These are phyloP conservation scores for Mastomys natalensis DNA, from an alignment of 2,113 vertebrate species.

Conservation along the genomic window DNA sequence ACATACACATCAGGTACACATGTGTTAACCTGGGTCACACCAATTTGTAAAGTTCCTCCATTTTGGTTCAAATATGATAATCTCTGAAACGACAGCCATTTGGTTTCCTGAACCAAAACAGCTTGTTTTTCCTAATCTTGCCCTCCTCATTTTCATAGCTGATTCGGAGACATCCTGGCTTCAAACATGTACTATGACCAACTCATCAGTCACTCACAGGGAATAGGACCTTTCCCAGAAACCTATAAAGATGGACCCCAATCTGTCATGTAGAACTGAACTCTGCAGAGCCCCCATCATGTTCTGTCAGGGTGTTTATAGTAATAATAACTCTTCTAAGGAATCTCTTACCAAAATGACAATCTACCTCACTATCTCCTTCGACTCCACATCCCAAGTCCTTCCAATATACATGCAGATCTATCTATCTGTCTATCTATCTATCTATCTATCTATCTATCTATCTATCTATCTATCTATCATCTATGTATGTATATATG, in stretches of 20 bases:
- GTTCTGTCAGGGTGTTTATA: background rate
- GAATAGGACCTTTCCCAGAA: background rate
- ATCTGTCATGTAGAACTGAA: background rate
- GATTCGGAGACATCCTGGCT: background rate
- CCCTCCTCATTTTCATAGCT: background rate
- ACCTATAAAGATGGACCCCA: background rate
- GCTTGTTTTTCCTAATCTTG: background rate
- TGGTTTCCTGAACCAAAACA: background rate
- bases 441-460: too few species aligned
- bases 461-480: too few species aligned
- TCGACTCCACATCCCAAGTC: background rate
- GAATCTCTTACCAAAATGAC: background rate
- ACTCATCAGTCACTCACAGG: too few species aligned
- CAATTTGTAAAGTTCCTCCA: too few species aligned
- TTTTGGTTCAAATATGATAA: background rate
- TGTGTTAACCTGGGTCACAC: background rate
- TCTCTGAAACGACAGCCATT: background rate
- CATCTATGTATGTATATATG: too few species aligned
- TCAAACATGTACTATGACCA: background rate
- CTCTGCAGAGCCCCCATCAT: background rate
- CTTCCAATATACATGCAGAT: background rate
- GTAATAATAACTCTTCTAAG: background rate
- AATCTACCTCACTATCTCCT: background rate
- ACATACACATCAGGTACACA: rapidly evolving
- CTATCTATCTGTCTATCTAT: too few species aligned